These are phyloP conservation scores for Drosophila yakuba DNA, from an alignment of 1,140 invertebrate genomes.

Conservation along the genomic window DNA sequence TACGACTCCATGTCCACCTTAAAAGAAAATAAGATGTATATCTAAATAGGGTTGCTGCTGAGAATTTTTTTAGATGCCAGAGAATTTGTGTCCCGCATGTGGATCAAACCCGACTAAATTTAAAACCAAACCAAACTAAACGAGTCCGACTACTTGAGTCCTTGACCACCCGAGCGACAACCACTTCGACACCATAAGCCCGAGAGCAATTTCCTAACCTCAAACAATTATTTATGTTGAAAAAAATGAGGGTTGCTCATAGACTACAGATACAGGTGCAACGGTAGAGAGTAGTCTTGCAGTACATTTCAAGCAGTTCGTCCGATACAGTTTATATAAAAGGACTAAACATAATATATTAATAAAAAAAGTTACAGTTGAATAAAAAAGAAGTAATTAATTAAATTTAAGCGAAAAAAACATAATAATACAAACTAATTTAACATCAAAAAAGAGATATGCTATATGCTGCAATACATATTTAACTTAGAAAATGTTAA, in stretches of 20 bases:
- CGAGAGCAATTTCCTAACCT: slow-evolving; percentile 14
- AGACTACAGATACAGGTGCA: slow-evolving; percentile 45
- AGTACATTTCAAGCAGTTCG: slow-evolving; percentile 35
- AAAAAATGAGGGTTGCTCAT: slow-evolving; percentile 37
- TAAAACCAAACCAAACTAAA: not conserved
- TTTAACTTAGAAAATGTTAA: not conserved
- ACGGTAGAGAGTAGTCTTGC: slow-evolving; percentile 11
- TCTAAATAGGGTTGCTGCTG: slow-evolving; percentile 29
- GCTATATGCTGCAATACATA: not conserved
- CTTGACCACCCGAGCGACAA: slow-evolving; percentile 2
- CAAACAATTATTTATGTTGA: slow-evolving; percentile 9
- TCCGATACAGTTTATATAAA: slow-evolving; percentile 25
- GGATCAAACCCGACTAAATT: not conserved
- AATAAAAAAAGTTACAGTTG: not conserved
- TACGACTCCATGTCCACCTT: slow-evolving; percentile 2
- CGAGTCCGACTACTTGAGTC: not conserved
- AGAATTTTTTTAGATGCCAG: not conserved
- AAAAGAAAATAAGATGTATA: slow-evolving; percentile 2
- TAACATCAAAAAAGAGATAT: no score
- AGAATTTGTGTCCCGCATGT: slow-evolving; percentile 18
- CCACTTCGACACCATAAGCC: slow-evolving; percentile 20
- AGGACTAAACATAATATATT: not conserved
- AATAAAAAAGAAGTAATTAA: slow-evolving; percentile 1
- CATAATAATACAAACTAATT: no score
- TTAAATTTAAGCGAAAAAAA: not conserved